Evolutionary conservation across 2,797 vertebrate species (phyloP), one percentile per base, ranked within the genome.

Genomic region (Muscicapa striata): DNA sequence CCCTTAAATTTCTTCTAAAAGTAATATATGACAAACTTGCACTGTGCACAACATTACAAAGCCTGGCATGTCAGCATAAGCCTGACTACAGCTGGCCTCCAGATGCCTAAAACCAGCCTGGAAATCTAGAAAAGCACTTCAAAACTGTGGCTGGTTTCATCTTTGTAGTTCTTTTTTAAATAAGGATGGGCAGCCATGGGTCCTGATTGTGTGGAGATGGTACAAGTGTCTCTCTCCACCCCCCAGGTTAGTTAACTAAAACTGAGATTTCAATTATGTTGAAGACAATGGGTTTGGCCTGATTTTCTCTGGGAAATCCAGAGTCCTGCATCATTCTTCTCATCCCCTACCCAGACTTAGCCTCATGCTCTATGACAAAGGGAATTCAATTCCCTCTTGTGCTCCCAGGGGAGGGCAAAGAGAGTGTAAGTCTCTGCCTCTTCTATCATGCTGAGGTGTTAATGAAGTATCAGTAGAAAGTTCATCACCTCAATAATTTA

Each of bases 401-500:
- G 3, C 26, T 93, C 66, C 45, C 48, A 72, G 29, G 9, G 18
- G 27, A 88, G 38, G 13, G 29, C n/a, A 92, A 83, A 84, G 34
- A 84, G 20, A 75, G 30, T 51, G 7, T 22, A 92, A 72, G 30
- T 66, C 48, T 63, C 16, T 54, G 51, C 23, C 14, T 76, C 45
- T 77, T 80, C 58, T 32, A 22, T 49, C 23, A 1, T 24, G 22
- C 64, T 77, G 84, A 87, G 75, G 68, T 61, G 75, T 61, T 94
- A 85, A 57, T 79, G 80, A 94, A 94, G 63, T 68, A 91, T 41
- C 79, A 86, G 46, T 26, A 78, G 58, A 81, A 93, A 78, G 58
- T 67, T 88, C 66, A 58, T 75, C 76, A 88, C 48, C 43, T 81
- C 66, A 76, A 6, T 68, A 88, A 94, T 76, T 14, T 87, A 48